Evolutionary conservation across 2,113 vertebrate species (phyloP).

Genomic region (Nasalis larvatus): DNA sequence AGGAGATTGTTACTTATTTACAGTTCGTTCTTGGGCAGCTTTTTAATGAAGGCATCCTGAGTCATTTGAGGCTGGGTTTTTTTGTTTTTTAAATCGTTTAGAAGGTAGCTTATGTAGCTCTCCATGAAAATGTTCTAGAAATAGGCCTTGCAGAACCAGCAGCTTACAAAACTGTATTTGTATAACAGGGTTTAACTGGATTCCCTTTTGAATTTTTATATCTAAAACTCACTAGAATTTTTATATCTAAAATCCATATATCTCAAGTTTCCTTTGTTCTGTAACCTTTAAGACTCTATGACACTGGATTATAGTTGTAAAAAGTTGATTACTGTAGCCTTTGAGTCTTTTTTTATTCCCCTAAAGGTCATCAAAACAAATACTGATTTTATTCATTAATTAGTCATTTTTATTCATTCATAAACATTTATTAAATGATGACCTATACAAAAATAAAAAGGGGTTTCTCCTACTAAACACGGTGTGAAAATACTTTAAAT

Average conservation of each 20-base stretch:
- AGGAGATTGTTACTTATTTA: slow-evolving; percentile 9
- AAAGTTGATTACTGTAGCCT: not conserved
- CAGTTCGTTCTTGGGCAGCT: not conserved
- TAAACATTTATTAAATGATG: not conserved
- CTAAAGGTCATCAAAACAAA: slow-evolving; percentile 4
- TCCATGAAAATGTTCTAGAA: slow-evolving; percentile 33
- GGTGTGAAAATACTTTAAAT: not conserved
- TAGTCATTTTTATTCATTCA: slow-evolving; percentile 15
- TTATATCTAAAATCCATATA: not conserved
- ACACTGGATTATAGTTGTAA: not conserved
- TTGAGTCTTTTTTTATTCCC: slow-evolving; percentile 5
- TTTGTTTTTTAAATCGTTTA: not conserved
- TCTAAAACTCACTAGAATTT: not conserved
- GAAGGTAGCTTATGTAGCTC: not conserved
- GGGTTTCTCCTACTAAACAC: not conserved
- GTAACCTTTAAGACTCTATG: not conserved
- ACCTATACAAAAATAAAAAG: not conserved
- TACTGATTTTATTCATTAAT: not conserved
- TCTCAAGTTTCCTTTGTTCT: slow-evolving; percentile 16
- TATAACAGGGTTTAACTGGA: not conserved
- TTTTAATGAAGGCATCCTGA: slow-evolving; percentile 10
- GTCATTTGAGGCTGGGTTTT: not conserved
- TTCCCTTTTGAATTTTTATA: slow-evolving; percentile 19
- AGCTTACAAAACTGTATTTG: not conserved
- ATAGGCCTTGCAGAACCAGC: not conserved